A percentile compares a stretch with the other conserved stretches of the same genome.
phyloP scores from a whole-genome alignment of 2,113 vertebrate genomes.

The Odobenus rosmarus region DNA sequence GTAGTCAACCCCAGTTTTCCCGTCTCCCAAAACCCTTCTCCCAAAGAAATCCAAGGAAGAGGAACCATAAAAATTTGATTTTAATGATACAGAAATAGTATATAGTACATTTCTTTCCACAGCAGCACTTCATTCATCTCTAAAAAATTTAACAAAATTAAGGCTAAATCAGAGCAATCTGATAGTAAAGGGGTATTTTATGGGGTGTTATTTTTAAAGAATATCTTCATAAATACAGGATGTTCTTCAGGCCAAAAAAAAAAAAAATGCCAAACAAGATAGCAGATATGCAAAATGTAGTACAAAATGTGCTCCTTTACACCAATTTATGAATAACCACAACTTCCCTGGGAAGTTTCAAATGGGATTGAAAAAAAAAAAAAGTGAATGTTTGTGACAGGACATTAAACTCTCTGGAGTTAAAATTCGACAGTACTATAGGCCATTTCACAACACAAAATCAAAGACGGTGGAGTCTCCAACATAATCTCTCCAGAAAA shows the following conservation, averaged over 20 bases:
- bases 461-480: neutral
- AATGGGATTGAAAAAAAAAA: neutral
- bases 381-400: neutral
- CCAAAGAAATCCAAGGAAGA: conserved; percentile 67
- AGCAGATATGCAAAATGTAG: conserved; percentile 17
- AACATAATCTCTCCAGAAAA: neutral
- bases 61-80: conserved; percentile 74
- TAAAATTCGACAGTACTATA: neutral
- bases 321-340: neutral
- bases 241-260: conserved; percentile 42
- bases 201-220: conserved; percentile 38
- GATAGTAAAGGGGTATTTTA: conserved; percentile 62
- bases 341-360: neutral
- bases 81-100: conserved; percentile 81
- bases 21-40: neutral
- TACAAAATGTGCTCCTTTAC: conserved; percentile 27
- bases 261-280: neutral
- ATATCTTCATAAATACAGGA: conserved; percentile 65
- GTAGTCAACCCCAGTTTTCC: neutral
- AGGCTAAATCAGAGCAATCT: conserved; percentile 77
- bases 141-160: conserved; percentile 80
- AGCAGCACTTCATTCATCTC: conserved; percentile 72
- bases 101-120: conserved; percentile 77
- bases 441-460: neutral
- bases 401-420: neutral